Percentiles rank a stretch among this genome's conserved stretches.
These are phyloP conservation scores for Porites cylindrica DNA, from an alignment of 92 coral and sea anemone genomes.

Conservation along the genomic window DNA sequence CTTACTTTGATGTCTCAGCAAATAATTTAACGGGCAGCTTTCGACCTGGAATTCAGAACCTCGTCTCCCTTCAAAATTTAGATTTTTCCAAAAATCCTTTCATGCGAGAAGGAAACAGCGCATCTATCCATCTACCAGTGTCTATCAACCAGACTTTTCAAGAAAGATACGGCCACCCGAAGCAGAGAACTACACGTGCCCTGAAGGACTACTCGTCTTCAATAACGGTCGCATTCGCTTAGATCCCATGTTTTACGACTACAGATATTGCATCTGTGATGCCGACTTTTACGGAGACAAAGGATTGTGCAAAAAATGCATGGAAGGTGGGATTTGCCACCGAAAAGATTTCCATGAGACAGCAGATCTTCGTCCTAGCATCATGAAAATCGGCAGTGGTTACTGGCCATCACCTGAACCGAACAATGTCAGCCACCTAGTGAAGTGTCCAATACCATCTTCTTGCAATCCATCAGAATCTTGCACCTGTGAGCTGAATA, in stretches of 20 bases:
- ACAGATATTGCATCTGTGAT: constrained; percentile 69
- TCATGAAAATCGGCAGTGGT: constrained; percentile 43
- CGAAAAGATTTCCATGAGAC: neutral
- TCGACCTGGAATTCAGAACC: constrained; percentile 42
- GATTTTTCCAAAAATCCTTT: constrained; percentile 73
- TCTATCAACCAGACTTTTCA: constrained; percentile 26
- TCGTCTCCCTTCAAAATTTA: constrained; percentile 58
- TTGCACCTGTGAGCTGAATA: constrained; percentile 43
- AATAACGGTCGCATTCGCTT: constrained; percentile 65
- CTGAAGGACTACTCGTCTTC: constrained; percentile 60
- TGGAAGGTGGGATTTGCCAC: constrained; percentile 45
- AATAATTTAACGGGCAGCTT: constrained; percentile 60
- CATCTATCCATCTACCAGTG: neutral
- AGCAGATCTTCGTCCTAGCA: constrained; percentile 36
- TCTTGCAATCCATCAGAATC: constrained; percentile 69
- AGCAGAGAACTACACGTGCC: constrained; percentile 48
- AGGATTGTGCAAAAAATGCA: constrained; percentile 66
- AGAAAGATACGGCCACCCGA: neutral
- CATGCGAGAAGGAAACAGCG: constrained; percentile 33
- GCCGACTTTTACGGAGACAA: constrained; percentile 57
- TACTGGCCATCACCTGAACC: constrained; percentile 71
- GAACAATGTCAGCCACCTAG: constrained; percentile 56
- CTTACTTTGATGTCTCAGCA: constrained; percentile 63
- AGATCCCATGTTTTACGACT: constrained; percentile 63
- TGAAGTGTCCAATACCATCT: constrained; percentile 53